These are phyloP conservation scores for Oreortyx pictus DNA, from an alignment of 2,797 vertebrate species.

Conservation along the genomic window DNA sequence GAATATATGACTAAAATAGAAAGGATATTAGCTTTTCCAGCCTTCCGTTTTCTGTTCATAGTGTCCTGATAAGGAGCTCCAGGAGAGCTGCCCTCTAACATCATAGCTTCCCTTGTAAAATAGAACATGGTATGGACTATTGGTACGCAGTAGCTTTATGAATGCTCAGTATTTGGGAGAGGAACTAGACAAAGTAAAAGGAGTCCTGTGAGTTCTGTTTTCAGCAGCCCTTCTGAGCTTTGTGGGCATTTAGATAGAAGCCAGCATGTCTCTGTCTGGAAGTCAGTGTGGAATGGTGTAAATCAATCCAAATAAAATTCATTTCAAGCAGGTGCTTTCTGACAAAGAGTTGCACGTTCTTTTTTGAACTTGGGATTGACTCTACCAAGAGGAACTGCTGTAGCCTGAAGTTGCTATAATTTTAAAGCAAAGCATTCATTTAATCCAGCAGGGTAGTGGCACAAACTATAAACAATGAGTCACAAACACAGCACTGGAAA, in stretches of 20 bases:
- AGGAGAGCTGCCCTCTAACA: background rate
- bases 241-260: background rate
- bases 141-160: background rate
- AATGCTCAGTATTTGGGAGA: background rate
- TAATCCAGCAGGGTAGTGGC: background rate
- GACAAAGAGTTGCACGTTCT: background rate
- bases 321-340: background rate
- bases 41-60: background rate
- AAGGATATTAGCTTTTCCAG: rapidly evolving
- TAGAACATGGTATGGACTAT: background rate
- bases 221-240: background rate
- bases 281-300: background rate
- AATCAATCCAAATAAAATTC: background rate
- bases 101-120: background rate
- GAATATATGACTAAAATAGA: background rate
- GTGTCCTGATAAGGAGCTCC: rapidly evolving
- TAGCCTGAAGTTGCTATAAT: background rate
- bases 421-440: background rate
- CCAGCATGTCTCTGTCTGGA: background rate
- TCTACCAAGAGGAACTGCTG: background rate
- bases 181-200: background rate
- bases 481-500: background rate
- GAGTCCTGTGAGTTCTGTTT: background rate
- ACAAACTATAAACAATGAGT: background rate
- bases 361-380: background rate